phyloP scores from a whole-genome alignment of 2,113 vertebrate species.

The Odocoileus hemionus region DNA sequence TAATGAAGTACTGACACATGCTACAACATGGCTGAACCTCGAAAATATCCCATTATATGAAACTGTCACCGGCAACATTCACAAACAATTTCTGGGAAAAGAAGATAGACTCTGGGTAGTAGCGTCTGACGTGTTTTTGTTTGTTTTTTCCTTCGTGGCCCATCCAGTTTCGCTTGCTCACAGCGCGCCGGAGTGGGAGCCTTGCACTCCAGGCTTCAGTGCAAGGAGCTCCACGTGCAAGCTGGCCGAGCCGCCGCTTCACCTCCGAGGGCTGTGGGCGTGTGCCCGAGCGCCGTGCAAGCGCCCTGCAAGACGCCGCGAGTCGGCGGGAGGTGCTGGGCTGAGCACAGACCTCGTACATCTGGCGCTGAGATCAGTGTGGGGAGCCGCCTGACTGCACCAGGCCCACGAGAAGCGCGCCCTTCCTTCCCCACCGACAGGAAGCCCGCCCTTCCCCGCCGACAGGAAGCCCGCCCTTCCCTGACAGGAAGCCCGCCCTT shows the following conservation, averaged over 20 bases:
- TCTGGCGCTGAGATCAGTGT: background rate
- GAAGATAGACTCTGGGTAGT: background rate
- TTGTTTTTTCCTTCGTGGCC: background rate
- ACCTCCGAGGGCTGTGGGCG: background rate
- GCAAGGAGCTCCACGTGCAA: background rate
- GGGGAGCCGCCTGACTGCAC: background rate
- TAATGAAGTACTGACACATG: background rate
- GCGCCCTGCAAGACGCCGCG: rapidly evolving
- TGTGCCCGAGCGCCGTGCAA: rapidly evolving
- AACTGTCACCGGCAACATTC: background rate
- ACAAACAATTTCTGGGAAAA: background rate
- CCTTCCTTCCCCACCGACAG: background rate
- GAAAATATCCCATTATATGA: background rate
- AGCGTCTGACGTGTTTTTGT: background rate
- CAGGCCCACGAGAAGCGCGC: too few relatives aligned
- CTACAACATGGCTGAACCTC: background rate
- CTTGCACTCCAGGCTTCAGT: background rate
- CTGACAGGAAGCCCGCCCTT: background rate
- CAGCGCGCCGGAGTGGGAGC: rapidly evolving
- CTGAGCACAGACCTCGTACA: rapidly evolving
- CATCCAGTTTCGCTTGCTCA: background rate
- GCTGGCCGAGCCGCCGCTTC: rapidly evolving
- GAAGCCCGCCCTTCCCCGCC: background rate
- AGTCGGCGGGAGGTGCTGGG: background rate
- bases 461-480: background rate